These are phyloP conservation scores for Mythimna ferrago DNA, from an alignment of 2,888 invertebrate species.

Conservation along the genomic window DNA sequence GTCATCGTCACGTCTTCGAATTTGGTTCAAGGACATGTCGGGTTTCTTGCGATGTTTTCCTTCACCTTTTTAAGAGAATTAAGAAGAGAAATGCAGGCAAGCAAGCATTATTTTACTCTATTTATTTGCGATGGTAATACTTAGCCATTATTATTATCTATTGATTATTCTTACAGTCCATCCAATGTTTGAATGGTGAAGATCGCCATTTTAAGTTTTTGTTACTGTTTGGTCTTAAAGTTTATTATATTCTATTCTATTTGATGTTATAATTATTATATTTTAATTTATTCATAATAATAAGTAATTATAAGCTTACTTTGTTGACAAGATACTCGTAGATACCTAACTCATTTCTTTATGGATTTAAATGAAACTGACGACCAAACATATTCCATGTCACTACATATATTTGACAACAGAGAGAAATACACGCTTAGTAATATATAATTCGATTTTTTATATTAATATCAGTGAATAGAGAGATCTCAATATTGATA, in stretches of 20 bases:
- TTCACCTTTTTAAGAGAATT: too few relatives aligned
- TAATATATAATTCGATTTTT: constrained; percentile 40
- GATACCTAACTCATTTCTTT: not conserved
- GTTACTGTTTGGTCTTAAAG: too few relatives aligned
- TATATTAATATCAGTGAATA: constrained; percentile 48
- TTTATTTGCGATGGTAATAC: too few relatives aligned
- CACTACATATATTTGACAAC: constrained; percentile 18
- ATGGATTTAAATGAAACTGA: constrained; percentile 1
- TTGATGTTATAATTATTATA: not conserved
- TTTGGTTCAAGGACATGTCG: too few relatives aligned
- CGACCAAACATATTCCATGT: constrained; percentile 30
- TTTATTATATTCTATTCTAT: not conserved
- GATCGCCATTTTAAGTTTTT: too few relatives aligned
- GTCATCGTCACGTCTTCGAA: too few relatives aligned
- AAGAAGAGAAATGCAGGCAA: too few relatives aligned
- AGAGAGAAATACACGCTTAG: constrained; percentile 47
- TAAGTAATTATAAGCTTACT: not conserved
- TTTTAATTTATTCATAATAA: not conserved
- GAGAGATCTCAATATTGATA: constrained; percentile 19
- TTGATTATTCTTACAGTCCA: too few relatives aligned
- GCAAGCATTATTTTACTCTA: too few relatives aligned
- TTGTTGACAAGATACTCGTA: not conserved
- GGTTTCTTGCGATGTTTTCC: too few relatives aligned
- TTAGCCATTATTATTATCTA: too few relatives aligned
- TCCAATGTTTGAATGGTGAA: too few relatives aligned